Conservation (phyloP, 2,888 invertebrate genomes). For the Auanema freiburgensis region DNA sequence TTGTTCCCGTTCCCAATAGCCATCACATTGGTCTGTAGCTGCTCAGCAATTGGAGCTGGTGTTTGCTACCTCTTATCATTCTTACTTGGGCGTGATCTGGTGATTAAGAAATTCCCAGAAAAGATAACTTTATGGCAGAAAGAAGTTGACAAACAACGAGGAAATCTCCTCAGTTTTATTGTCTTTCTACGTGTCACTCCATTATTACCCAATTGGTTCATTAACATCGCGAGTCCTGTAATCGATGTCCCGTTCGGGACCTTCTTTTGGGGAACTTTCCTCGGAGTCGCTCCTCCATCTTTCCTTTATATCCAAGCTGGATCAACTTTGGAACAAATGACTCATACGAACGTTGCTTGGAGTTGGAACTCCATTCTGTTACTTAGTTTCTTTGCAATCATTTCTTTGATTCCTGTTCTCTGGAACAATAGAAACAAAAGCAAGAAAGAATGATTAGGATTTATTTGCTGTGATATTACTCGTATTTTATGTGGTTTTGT, state of each 20-base stretch:
- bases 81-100: slow-evolving; percentile 81
- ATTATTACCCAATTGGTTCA: slow-evolving; percentile 98
- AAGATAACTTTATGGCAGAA: slow-evolving; percentile 82
- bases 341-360: slow-evolving; percentile 79
- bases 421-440: slow-evolving; percentile 68
- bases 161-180: slow-evolving; percentile 90
- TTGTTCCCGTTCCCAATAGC: slow-evolving; percentile 90
- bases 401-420: slow-evolving; percentile 86
- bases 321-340: slow-evolving; percentile 88
- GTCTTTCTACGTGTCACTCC: slow-evolving; percentile 95
- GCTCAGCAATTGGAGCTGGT: slow-evolving; percentile 92
- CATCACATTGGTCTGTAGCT: slow-evolving; percentile 77
- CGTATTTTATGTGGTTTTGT: slow-evolving; percentile 4
- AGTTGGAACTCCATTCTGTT: slow-evolving; percentile 37
- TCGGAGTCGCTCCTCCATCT: slow-evolving; percentile 94
- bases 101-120: slow-evolving; percentile 79
- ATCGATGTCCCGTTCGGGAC: slow-evolving; percentile 89
- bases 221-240: slow-evolving; percentile 92
- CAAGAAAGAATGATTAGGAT: not conserved
- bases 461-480: not conserved
- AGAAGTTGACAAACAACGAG: slow-evolving; percentile 76
- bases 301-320: slow-evolving; percentile 97
- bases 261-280: slow-evolving; percentile 92
- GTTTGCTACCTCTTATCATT: slow-evolving; percentile 91
- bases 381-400: slow-evolving; percentile 77